Percentiles rank a stretch among this genome's conserved stretches.
These are phyloP conservation scores for Lucilia cuprina DNA, from an alignment of 1,140 invertebrate species.

Conservation along the genomic window DNA sequence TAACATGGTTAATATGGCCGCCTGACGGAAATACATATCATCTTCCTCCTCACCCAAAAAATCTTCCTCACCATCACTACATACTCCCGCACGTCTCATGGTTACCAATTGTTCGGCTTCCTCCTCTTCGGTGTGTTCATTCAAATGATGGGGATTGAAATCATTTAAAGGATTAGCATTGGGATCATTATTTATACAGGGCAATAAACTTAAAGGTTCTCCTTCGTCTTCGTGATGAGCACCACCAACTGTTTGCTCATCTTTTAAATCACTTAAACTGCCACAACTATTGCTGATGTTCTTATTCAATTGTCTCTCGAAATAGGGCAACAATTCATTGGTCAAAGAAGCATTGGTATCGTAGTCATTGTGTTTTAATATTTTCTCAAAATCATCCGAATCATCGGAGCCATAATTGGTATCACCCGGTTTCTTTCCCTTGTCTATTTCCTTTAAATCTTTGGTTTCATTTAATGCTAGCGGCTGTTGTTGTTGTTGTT, in stretches of 20 bases:
- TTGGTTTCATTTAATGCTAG: conserved; percentile 8
- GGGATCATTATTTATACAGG: conserved; percentile 56
- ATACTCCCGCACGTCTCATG: conserved; percentile 49
- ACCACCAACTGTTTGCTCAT: neutral
- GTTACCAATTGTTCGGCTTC: neutral
- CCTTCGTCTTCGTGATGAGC: conserved; percentile 38
- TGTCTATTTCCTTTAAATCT: neutral
- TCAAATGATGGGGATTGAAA: conserved; percentile 34
- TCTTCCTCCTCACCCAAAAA: conserved; percentile 49
- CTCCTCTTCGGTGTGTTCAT: conserved; percentile 9
- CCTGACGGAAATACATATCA: conserved; percentile 56
- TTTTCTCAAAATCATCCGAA: conserved; percentile 60
- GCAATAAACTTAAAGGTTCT: conserved; percentile 53
- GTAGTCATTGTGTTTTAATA: conserved; percentile 55
- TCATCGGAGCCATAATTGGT: conserved; percentile 50
- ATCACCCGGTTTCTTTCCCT: neutral
- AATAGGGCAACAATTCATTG: conserved; percentile 59
- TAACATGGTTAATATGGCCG: conserved; percentile 58
- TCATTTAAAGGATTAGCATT: conserved; percentile 55
- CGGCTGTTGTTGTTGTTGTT: neutral
- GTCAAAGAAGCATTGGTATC: conserved; percentile 51
- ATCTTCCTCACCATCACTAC: conserved; percentile 57
- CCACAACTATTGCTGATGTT: conserved; percentile 51
- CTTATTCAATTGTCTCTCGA: conserved; percentile 60
- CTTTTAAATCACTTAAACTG: conserved; percentile 50